A percentile compares a stretch with the other conserved stretches of the same genome.
phyloP scores from a whole-genome alignment of 2,797 vertebrate species.

The Tapera naevia region DNA sequence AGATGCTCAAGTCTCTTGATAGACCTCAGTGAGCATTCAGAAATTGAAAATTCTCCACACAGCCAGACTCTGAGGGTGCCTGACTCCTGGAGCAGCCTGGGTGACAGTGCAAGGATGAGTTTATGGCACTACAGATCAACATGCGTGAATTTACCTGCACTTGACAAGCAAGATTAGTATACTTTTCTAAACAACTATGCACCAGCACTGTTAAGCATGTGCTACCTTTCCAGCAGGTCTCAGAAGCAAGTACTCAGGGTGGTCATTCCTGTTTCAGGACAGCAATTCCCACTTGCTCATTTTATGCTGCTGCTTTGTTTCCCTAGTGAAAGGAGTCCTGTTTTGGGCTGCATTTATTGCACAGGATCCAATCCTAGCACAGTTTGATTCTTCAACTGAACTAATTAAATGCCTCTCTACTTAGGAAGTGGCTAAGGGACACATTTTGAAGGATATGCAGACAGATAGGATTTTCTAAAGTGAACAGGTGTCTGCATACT shows the following conservation, averaged over 20 bases:
- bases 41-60: not conserved
- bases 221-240: not conserved
- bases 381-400: not conserved
- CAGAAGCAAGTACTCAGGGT: not conserved
- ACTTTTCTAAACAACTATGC: not conserved
- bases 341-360: too few species aligned
- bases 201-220: accelerated
- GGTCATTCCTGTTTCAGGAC: not conserved
- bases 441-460: not conserved
- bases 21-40: not conserved
- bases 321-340: not conserved
- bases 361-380: accelerated
- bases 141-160: not conserved
- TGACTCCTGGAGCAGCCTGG: not conserved
- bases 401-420: accelerated
- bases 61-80: not conserved
- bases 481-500: not conserved
- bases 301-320: not conserved
- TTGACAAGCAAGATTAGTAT: not conserved
- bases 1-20: not conserved
- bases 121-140: not conserved
- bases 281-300: not conserved
- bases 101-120: not conserved
- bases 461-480: not conserved
- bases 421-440: not conserved